phyloP scores from a whole-genome alignment of 2,797 vertebrate species.

The Acrocephalus scirpaceus region DNA sequence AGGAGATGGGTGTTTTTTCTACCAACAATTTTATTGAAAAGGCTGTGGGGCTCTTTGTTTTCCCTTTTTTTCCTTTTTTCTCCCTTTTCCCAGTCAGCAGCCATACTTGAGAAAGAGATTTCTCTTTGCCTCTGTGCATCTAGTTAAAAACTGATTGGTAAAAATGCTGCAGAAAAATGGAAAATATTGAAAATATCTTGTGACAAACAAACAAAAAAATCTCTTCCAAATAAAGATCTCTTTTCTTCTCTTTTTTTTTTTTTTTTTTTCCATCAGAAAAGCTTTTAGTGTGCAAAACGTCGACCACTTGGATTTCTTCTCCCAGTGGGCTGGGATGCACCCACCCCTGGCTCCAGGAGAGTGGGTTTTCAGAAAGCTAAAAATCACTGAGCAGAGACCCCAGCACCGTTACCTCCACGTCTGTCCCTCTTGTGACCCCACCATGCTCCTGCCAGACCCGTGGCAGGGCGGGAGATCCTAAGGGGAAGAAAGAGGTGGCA shows the following conservation, averaged over 20 bases:
- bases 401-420: not conserved
- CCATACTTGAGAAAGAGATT: not conserved
- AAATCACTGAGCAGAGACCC: not conserved
- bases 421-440: not conserved
- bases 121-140: not conserved
- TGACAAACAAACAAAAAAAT: constrained; percentile 32
- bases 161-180: constrained; percentile 62
- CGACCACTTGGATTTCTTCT: constrained; percentile 7
- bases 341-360: constrained; percentile 1
- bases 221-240: constrained; percentile 48
- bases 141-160: constrained; percentile 53
- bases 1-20: constrained; percentile 28
- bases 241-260: not conserved
- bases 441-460: not conserved
- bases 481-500: not conserved
- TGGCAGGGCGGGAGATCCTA: not conserved
- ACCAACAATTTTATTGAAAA: constrained; percentile 58
- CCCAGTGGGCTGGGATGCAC: not conserved
- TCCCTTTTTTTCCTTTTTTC: not conserved
- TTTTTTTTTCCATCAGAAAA: constrained; percentile 21
- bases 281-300: constrained; percentile 60
- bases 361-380: constrained; percentile 18
- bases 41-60: not conserved
- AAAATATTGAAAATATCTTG: constrained; percentile 51
- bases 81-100: constrained; percentile 27